Conservation (phyloP, 2,113 vertebrate species). For the Drymodes brunneopygia region DNA sequence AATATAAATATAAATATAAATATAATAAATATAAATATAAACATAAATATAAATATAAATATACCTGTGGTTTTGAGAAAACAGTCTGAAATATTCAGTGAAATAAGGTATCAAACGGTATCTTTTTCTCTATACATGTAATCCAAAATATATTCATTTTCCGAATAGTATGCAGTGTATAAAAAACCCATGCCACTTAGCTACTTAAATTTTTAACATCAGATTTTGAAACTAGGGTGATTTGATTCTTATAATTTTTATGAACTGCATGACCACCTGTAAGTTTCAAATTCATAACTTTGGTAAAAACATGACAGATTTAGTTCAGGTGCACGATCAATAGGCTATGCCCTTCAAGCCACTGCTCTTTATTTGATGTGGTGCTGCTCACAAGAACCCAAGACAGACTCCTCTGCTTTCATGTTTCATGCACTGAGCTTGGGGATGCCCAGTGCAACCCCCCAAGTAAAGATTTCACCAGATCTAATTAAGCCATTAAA, state of each 20-base stretch:
- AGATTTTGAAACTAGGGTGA: constrained; percentile 63
- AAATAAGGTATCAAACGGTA: background rate
- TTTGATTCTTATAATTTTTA: constrained; percentile 72
- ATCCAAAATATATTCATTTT: background rate
- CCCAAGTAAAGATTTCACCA: background rate
- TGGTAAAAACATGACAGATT: background rate
- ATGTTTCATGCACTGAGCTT: background rate
- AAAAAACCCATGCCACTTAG: background rate
- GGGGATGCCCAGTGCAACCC: background rate
- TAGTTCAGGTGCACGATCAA: background rate
- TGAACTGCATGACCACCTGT: constrained; percentile 57
- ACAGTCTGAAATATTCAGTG: background rate
- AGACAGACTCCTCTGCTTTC: background rate
- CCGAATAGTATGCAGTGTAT: background rate
- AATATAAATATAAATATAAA: background rate
- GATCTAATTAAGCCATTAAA: background rate
- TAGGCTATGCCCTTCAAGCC: background rate
- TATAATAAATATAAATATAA: background rate
- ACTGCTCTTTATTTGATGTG: background rate
- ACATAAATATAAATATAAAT: background rate
- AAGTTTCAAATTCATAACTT: constrained; percentile 70
- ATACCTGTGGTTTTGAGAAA: background rate
- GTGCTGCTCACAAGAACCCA: background rate
- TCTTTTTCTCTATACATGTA: background rate
- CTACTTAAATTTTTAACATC: constrained; percentile 65